Evolutionary conservation across 2,113 vertebrate genomes (phyloP), one percentile per base, ranked within the genome.

Genomic region (Melospiza georgiana): DNA sequence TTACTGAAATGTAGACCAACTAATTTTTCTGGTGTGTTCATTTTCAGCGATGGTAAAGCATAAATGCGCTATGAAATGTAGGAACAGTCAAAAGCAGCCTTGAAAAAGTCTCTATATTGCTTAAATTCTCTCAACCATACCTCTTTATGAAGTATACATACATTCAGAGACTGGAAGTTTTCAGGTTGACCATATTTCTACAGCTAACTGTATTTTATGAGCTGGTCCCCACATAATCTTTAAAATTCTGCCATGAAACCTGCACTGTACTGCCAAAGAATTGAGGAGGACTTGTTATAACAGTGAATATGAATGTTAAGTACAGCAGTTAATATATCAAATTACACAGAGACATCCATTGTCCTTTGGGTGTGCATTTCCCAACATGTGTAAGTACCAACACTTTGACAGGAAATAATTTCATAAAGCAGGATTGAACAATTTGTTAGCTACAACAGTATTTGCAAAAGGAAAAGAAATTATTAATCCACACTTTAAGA

Each of bases 51-150:
- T 58, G 41, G 52, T 37, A 84, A 94, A 92, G 85, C 37, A 61
- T 71, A 84, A 79, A 27, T 52, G 22, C 66, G 52, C 52, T 65
- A 90, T 73, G 85, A 92, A 87, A 87, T 54, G 30, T 49, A 94
- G 79, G 41, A 96, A 96, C 73, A 92, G 86, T 90, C 80, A 71
- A 78, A 89, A 95, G n/a, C 83, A 97, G 84, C 49, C 57, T 93
- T 90, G 77, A 61, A 96, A 86, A 65, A 35, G 46, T 87, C 49
- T 59, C 76, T 77, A 39, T 94, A 96, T 89, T 92, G 88, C 94
- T 93, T 87, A 81, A 81, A 92, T 78, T 74, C n/a, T 93, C 48
- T 81, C 75, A 86, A 41, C 15, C 22, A 39, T 68, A 65, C 37
- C 43, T 71, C 62, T 82, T 83, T 61, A 75, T 78, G 52, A 89